Base-by-base conservation (phyloP, 2,888 invertebrate species). In the Dicranocentrus wangi region DNA sequence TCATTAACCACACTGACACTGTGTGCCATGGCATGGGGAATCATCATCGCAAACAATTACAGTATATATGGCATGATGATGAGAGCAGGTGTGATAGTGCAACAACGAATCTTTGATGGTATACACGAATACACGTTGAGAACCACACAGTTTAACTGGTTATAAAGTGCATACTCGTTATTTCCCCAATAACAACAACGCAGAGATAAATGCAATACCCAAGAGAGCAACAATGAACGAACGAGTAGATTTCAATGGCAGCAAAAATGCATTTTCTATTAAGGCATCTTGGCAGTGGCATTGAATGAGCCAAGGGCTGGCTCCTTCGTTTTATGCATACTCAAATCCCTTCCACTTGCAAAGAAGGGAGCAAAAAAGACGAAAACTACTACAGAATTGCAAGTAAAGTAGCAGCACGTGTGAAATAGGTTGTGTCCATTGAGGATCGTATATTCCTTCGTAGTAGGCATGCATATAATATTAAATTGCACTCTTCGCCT, bases 361-460 rank as follows among this genome's bases (percentile, higher is more conserved):
- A 42, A 68, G 68, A 58, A 58, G 25, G 25, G 43, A 53, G 70
- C 28, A 32, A 27, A 47, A 51, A 25, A 17, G 19, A 61, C 32
- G 2, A 19, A 23, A 69, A 58, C n/a, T 63, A 63, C 1, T 63
- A 75, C n/a, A 61, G 72, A 68, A 80, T 72, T 28, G 51, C 61
- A 68, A 66, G 73, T 69, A 63, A 82, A 82, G 76, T 76, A 72
- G 77, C 77, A 84, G 83, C 85, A 85, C 83, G 85, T 85, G 85
- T 85, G 85, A 85, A 85, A 82, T 85, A 85, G 85, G 85, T 85
- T 85, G 85, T 82, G 82, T 83, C 84, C 83, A 82, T 81, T 75
- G 60, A 42, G 53, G 13, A 47, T 77, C 27, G 21, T 63, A n/a
- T 63, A 17, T 47, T 39, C 39, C 39, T 39, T 8, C 7, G 7